Evolutionary conservation across 2,888 invertebrate genomes (phyloP).

Genomic region (Phrixothrix hirtus): DNA sequence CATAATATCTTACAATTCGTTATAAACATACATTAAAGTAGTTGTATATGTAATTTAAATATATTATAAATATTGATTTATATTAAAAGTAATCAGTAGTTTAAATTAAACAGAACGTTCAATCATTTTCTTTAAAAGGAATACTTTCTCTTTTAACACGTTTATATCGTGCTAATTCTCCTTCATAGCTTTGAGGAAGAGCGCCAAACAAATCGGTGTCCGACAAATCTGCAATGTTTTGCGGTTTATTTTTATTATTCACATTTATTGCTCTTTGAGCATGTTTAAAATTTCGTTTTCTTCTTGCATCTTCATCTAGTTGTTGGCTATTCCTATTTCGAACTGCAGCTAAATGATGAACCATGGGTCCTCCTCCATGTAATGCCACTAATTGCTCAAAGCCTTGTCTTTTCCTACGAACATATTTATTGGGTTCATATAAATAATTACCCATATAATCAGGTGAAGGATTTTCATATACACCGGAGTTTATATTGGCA

Average conservation of each 20-base stretch:
- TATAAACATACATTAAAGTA: background rate
- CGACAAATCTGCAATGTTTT: conserved; percentile 44
- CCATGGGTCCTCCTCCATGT: conserved; percentile 38
- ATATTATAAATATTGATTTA: background rate
- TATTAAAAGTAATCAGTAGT: background rate
- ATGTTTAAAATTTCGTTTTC: conserved; percentile 17
- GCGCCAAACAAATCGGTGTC: conserved; percentile 54
- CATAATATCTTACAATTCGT: too few relatives aligned
- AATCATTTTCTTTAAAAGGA: background rate
- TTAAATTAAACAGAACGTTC: too few relatives aligned
- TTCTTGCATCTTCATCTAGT: conserved; percentile 17
- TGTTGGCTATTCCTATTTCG: conserved; percentile 40
- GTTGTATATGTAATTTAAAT: background rate
- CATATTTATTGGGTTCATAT: conserved; percentile 17
- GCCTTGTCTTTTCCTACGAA: conserved; percentile 37
- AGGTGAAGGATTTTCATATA: conserved; percentile 22
- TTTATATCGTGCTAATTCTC: conserved; percentile 52
- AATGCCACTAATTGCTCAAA: conserved; percentile 38
- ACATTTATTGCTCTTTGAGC: background rate
- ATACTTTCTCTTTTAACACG: conserved; percentile 45
- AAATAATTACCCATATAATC: conserved; percentile 19
- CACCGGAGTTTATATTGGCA: conserved; percentile 31
- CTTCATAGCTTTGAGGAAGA: conserved; percentile 52
- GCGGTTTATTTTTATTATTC: conserved; percentile 13
- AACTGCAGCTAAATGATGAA: conserved; percentile 40